Conservation (phyloP, 2,888 invertebrate species). For the Ethmia dodecea region DNA sequence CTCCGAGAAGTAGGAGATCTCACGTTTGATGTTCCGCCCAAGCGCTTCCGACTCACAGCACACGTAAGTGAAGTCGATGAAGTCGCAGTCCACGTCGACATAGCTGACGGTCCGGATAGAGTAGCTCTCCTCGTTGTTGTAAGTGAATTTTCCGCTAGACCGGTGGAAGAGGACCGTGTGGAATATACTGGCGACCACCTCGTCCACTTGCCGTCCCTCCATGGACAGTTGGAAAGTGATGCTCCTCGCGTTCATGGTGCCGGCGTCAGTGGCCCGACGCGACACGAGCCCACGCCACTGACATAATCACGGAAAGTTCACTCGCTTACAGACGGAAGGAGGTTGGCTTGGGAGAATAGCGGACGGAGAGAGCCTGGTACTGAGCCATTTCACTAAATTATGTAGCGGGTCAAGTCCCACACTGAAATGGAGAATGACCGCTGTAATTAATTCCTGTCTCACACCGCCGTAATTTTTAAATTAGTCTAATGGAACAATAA, state of each 20-base stretch:
- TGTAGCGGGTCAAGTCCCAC: slow-evolving; percentile 55
- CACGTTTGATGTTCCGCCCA: slow-evolving; percentile 83
- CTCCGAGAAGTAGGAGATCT: slow-evolving; percentile 88
- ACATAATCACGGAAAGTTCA: slow-evolving; percentile 45
- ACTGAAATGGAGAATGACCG: slow-evolving; percentile 68
- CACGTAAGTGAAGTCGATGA: slow-evolving; percentile 98
- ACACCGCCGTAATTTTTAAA: too few species aligned
- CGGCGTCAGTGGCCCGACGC: slow-evolving; percentile 53
- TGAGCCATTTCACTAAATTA: slow-evolving; percentile 53
- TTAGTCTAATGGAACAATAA: too few species aligned
- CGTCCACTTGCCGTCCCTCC: slow-evolving; percentile 94
- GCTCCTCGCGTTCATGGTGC: slow-evolving; percentile 87
- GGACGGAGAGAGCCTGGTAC: slow-evolving; percentile 28
- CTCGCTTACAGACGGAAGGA: slow-evolving; percentile 34
- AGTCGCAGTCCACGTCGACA: slow-evolving; percentile 98
- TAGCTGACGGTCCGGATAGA: slow-evolving; percentile 97
- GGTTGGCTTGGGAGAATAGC: slow-evolving; percentile 19
- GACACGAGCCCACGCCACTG: slow-evolving; percentile 27
- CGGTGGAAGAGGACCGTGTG: slow-evolving; percentile 95
- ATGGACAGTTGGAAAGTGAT: slow-evolving; percentile 89
- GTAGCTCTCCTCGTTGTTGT: slow-evolving; percentile 95
- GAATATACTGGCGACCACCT: slow-evolving; percentile 93
- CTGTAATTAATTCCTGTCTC: too few species aligned
- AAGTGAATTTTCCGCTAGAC: slow-evolving; percentile 94
- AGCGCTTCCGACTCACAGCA: slow-evolving; percentile 92